Conservation (phyloP, 2,888 invertebrate species). For the Euzetes globulus region DNA sequence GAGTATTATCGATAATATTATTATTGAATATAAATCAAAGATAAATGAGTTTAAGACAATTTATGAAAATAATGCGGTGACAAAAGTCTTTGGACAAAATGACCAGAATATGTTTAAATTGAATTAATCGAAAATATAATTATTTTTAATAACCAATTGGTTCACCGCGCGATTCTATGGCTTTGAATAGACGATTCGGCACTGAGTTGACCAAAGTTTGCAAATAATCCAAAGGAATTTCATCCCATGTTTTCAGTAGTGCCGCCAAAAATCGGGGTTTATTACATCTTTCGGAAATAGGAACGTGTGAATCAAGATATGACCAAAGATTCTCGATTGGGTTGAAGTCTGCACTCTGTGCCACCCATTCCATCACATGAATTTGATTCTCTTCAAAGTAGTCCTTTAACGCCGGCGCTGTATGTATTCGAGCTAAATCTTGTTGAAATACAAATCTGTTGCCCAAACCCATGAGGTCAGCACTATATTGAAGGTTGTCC, state of each 20-base stretch:
- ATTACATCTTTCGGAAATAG: neutral
- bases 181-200: neutral
- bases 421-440: conserved; percentile 36
- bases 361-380: conserved; percentile 30
- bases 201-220: conserved; percentile 32
- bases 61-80: too few species aligned
- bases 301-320: conserved; percentile 26
- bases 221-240: neutral
- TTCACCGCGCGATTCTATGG: conserved; percentile 19
- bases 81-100: too few species aligned
- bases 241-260: conserved; percentile 18
- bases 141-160: neutral
- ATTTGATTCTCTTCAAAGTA: conserved; percentile 35
- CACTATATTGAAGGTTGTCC: conserved; percentile 32
- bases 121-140: neutral
- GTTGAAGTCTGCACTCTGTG: conserved; percentile 36
- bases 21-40: too few species aligned
- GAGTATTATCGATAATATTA: too few species aligned
- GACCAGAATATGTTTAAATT: too few species aligned
- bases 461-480: conserved; percentile 18
- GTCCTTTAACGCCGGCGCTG: conserved; percentile 13
- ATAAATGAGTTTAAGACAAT: too few species aligned
- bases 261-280: conserved; percentile 7
- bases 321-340: conserved; percentile 37
- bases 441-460: conserved; percentile 36